Conservation (phyloP, 2,797 vertebrate species). For the Sebastes hubbsi region DNA sequence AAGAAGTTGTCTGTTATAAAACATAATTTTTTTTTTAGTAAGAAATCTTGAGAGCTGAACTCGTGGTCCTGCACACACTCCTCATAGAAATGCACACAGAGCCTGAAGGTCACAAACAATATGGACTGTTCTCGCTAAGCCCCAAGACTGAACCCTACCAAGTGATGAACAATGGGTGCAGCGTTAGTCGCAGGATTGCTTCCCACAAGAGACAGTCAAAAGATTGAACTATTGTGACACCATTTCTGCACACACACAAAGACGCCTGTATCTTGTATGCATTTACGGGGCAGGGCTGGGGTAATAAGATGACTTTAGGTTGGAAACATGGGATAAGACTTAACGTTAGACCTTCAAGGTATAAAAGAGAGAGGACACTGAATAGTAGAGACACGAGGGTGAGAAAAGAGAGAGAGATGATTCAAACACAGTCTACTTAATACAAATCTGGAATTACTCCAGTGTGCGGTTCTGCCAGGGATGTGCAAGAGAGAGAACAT, state of each 20-base stretch:
- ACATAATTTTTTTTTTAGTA: neutral
- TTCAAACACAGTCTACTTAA: constrained; percentile 25
- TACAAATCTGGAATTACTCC: constrained; percentile 35
- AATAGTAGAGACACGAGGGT: constrained; percentile 11
- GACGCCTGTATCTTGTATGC: neutral
- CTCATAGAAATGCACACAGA: neutral
- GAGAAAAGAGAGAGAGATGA: neutral
- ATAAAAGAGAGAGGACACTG: neutral
- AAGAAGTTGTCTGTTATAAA: neutral
- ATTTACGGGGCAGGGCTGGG: neutral
- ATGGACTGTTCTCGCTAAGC: neutral
- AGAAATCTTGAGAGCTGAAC: neutral
- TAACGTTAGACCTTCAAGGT: neutral
- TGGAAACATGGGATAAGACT: constrained; percentile 7
- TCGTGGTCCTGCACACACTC: neutral
- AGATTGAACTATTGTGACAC: neutral
- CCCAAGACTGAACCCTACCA: neutral
- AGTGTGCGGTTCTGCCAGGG: constrained; percentile 4
- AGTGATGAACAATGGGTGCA: neutral
- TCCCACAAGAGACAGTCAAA: neutral
- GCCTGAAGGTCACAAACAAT: neutral
- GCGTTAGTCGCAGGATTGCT: neutral
- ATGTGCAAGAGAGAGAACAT: constrained; percentile 17
- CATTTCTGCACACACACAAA: constrained; percentile 1
- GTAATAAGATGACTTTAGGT: constrained; percentile 11